Base-by-base conservation (phyloP, 1,140 invertebrate genomes). In the Euwallacea similis region DNA sequence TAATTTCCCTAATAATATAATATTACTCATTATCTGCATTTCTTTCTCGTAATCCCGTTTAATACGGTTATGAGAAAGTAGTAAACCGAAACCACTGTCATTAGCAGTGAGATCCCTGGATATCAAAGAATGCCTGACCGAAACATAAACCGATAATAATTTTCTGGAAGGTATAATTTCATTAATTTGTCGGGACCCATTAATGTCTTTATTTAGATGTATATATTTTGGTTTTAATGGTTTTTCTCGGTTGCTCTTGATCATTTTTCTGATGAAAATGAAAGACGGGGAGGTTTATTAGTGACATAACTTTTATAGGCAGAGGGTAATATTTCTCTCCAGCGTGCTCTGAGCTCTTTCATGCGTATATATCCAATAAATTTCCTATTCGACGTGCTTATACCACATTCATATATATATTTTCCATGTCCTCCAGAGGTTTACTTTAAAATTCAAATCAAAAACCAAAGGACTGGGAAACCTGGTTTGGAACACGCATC, bases 401-500 rank as follows among this genome's bases (percentile, higher is more conserved):
- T 21, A 42, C 21, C 21, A 66, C 64, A 66, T 66, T 11, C 56
- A 10, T 21, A 42, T 4, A 2, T 50, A 56, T 56, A 16, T 66
- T 50, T 59, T 50, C 16, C 54, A 58, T 70, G 61, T 64, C 66
- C 72, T 65, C 61, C 58, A 69, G 70, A 75, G 72, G 54, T 66
- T 63, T 67, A 67, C 74, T 75, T 71, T 73, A 74, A 78, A 73
- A 77, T 76, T 78, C 73, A 75, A 78, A 78, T 76, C 75, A 74
- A 74, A 76, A 75, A 64, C 68, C 74, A 77, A 76, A 78, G 76
- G 77, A 76, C 77, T 76, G 75, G 75, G 72, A 79, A 78, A 77
- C 73, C 61, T 72, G 75, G 67, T 78, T 74, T 41, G 71, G 70
- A 75, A 77, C 73, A 77, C 68, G 69, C 76, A 79, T 78, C 76